phyloP scores from a whole-genome alignment of 2,888 invertebrate species.

The Malthinus flaveolus region DNA sequence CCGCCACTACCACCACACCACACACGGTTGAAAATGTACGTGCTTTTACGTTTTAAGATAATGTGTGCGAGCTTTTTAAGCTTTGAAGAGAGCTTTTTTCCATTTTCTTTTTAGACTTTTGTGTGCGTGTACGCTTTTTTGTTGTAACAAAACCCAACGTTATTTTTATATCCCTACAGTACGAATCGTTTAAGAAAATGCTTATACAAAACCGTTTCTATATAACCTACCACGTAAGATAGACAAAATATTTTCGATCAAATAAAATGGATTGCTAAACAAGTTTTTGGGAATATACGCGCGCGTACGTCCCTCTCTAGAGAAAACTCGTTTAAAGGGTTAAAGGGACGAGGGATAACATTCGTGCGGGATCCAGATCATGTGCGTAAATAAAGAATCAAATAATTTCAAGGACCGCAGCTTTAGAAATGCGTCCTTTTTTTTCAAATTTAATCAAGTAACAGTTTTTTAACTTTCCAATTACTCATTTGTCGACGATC shows the following conservation, averaged over 20 bases:
- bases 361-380: constrained; percentile 34
- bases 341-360: constrained; percentile 28
- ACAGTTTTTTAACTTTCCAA: background rate
- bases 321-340: constrained; percentile 26
- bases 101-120: constrained; percentile 3
- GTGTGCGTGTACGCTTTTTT: background rate
- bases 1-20: too few species aligned
- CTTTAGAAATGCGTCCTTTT: constrained; percentile 8
- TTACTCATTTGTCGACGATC: too few species aligned
- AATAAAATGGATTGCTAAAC: constrained; percentile 19
- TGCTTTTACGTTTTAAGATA: constrained; percentile 28
- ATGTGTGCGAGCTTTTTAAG: constrained; percentile 24
- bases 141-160: background rate
- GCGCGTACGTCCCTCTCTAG: constrained; percentile 2
- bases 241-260: constrained; percentile 10
- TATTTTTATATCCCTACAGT: background rate
- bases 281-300: constrained; percentile 3
- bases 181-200: background rate
- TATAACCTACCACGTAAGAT: background rate
- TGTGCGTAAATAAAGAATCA: constrained; percentile 30
- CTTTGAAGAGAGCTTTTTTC: constrained; percentile 22
- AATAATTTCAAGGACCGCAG: constrained; percentile 32
- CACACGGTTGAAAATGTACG: constrained; percentile 18
- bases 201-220: constrained; percentile 3
- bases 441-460: constrained; percentile 1